These are phyloP conservation scores for Oncopodura yosiiana DNA, from an alignment of 1,140 invertebrate species.

Conservation along the genomic window DNA sequence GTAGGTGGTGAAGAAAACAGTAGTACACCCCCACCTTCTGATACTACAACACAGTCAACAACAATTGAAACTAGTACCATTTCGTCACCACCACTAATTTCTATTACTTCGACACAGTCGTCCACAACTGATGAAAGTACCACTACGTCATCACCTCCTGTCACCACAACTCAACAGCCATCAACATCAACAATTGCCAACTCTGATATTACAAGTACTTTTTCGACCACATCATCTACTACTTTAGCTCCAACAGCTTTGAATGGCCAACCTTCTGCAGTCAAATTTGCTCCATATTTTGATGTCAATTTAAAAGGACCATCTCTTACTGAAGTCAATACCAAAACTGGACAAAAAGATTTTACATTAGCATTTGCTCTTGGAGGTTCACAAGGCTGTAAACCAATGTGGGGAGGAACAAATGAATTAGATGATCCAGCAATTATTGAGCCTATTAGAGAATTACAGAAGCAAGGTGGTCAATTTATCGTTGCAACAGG, in stretches of 20 bases:
- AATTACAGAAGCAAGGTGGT: constrained; percentile 24
- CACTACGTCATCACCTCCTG: neutral
- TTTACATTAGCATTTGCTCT: constrained; percentile 34
- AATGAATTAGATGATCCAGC: constrained; percentile 15
- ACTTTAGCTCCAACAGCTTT: neutral
- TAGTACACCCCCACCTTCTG: neutral
- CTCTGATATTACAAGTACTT: no score
- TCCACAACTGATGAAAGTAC: neutral
- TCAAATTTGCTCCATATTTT: constrained; percentile 28
- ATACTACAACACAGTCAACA: neutral
- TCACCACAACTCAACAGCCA: neutral
- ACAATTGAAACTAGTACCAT: neutral
- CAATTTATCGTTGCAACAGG: constrained; percentile 22
- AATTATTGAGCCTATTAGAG: constrained; percentile 25
- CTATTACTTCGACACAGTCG: neutral
- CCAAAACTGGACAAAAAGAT: constrained; percentile 24
- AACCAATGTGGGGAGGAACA: constrained; percentile 31
- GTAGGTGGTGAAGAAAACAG: no score
- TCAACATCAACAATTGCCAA: neutral
- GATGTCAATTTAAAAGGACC: constrained; percentile 22
- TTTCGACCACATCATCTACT: neutral
- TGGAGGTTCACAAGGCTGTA: constrained; percentile 25
- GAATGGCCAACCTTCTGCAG: neutral
- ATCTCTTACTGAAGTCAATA: constrained; percentile 25
- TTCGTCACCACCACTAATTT: neutral